A percentile compares a stretch with the other conserved stretches of the same genome.
Evolutionary conservation across 2,113 vertebrate genomes (phyloP).

Genomic region (Drymodes brunneopygia): DNA sequence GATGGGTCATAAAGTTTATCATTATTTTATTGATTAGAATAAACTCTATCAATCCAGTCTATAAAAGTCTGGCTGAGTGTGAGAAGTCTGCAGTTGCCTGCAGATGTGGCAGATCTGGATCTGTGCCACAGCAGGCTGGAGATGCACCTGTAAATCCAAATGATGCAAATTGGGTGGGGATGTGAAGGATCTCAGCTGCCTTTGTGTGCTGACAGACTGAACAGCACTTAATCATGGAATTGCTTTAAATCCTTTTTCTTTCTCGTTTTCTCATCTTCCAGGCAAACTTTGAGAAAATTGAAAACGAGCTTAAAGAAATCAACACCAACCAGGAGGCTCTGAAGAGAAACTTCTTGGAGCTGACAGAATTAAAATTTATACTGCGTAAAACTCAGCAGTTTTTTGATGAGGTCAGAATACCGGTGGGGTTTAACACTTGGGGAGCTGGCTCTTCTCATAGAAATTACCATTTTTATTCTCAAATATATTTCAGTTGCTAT

Average conservation of each 20-base stretch:
- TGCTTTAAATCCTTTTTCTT: not conserved
- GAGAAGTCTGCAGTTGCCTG: not conserved
- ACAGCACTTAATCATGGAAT: not conserved
- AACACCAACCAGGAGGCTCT: constrained; percentile 98
- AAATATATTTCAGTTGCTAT: constrained; percentile 57
- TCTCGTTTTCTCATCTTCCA: constrained; percentile 26
- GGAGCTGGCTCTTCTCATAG: constrained; percentile 12
- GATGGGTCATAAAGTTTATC: not conserved
- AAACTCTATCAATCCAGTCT: not conserved
- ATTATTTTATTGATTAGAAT: not conserved
- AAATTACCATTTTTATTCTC: constrained; percentile 57
- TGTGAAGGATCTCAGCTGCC: not conserved
- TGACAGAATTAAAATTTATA: constrained; percentile 97
- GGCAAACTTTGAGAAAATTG: constrained; percentile 99
- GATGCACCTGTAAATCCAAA: not conserved
- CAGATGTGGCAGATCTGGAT: not conserved
- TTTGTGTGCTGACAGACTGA: not conserved
- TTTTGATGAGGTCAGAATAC: constrained; percentile 94
- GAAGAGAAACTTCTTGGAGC: constrained; percentile 96
- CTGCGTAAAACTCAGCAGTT: constrained; percentile 98
- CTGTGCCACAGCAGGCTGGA: too few relatives aligned
- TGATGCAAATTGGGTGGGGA: fast-evolving
- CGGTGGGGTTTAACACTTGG: not conserved
- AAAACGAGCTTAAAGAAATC: constrained; percentile 97
- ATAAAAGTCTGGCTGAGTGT: not conserved